phyloP scores from a whole-genome alignment of 2,113 vertebrate species.

The Burhinus oedicnemus region DNA sequence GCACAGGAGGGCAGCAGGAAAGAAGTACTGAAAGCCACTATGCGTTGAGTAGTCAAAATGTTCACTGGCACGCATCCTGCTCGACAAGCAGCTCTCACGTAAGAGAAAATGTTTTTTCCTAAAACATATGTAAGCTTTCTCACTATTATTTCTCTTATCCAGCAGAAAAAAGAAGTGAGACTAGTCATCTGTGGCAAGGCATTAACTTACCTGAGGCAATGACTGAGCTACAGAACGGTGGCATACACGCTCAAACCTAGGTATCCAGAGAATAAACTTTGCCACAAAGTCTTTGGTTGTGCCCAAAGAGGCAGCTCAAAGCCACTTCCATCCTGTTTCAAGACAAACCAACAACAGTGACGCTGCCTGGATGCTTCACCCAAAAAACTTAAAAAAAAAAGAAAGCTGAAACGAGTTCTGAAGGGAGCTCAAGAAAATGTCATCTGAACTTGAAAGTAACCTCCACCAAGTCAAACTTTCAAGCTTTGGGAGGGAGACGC shows the following conservation, averaged over 20 bases:
- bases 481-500: neutral
- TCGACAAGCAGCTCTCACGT: neutral
- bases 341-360: neutral
- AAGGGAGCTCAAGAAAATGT: neutral
- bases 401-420: neutral
- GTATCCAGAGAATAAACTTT: neutral
- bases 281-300: neutral
- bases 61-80: neutral
- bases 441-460: neutral
- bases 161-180: neutral
- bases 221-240: neutral
- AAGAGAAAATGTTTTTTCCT: neutral
- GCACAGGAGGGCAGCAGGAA: neutral
- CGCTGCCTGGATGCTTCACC: rapidly evolving
- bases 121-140: neutral
- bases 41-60: rapidly evolving
- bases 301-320: neutral
- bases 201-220: rapidly evolving
- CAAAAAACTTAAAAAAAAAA: neutral
- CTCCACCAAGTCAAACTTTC: neutral
- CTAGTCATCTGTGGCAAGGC: neutral
- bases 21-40: neutral
- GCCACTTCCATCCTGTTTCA: neutral
- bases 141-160: neutral
- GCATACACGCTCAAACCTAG: rapidly evolving